Evolutionary conservation across 64 coral and sea anemone genomes (phyloP), one percentile per base, ranked within the genome.

Genomic region (Dendronephthya gigantea): DNA sequence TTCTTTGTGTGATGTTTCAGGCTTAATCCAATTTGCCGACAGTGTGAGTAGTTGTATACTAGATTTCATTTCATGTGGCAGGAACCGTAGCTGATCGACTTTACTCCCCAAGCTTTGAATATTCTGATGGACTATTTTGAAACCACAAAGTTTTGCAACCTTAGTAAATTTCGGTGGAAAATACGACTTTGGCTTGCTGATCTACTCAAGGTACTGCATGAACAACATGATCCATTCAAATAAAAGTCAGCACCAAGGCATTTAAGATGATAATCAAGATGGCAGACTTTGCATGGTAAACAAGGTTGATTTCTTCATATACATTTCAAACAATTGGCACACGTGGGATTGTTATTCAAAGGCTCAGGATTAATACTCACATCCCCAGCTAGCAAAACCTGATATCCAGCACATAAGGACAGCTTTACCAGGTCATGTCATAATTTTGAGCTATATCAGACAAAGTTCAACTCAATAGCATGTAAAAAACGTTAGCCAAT

Each of bases 1-100:
- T 48, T 92, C 82, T 28, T 51, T 58, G 66, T 88, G 38, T 51
- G 35, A 48, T 40, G 35, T 58, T 83, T 92, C 82, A 16, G 39
- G 22, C 82, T 89, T 93, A 9, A 86, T 89, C 91, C 84, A 93
- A 59, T 51, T 89, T 68, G 89, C 70, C 27, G 91, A 86, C 11
- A 89, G 88, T 48, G 87, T 83, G 31, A 89, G 17, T 86, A 89
- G 38, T 48, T 93, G 88, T 58, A 93, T 87, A 40, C 88, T 52
- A 68, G 87, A 89, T 35, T 93, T 66, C 27, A 85, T 38, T 82
- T 55, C 86, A 48, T 74, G 55, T 31, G 88, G 10, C 30, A 91
- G 23, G 10, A 92, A 25, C 66, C 83, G 87, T 72, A 92, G 87
- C 49, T 92, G 83, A 34, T 92, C 87, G 48, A 89, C 89, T 83